Percentiles rank a stretch among this genome's conserved stretches.
phyloP scores from a whole-genome alignment of 2,797 vertebrate species.

The Schizopygopsis malacanthus region DNA sequence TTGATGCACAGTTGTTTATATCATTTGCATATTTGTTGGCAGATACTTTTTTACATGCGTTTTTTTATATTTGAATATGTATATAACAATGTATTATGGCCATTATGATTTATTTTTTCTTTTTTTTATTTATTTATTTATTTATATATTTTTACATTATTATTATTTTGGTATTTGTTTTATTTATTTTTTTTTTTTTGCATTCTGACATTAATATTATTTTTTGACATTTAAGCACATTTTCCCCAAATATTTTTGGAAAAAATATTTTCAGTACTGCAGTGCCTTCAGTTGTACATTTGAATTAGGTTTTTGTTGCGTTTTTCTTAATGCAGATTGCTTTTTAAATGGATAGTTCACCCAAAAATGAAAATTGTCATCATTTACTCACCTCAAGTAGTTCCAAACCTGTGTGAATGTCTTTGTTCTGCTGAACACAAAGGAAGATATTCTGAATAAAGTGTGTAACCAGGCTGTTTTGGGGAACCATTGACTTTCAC shows the following conservation, averaged over 20 bases:
- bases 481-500: too few species aligned
- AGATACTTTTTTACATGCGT: not conserved
- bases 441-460: too few species aligned
- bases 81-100: not conserved
- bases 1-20: not conserved
- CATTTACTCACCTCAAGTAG: too few species aligned
- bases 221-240: not conserved
- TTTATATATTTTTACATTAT: not conserved
- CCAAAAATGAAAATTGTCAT: too few species aligned
- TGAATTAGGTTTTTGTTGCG: too few species aligned
- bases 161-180: too few species aligned
- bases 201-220: not conserved
- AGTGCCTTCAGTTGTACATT: not conserved
- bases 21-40: not conserved
- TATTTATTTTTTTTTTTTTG: not conserved
- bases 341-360: too few species aligned
- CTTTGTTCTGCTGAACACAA: too few species aligned
- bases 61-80: not conserved
- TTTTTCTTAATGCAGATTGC: too few species aligned
- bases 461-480: too few species aligned
- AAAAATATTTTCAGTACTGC: not conserved
- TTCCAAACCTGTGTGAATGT: too few species aligned
- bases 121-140: not conserved
- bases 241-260: not conserved
- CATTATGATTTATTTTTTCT: too few species aligned